These are phyloP conservation scores for Bufo gargarizans DNA, from an alignment of 2,113 vertebrate species.

Conservation along the genomic window DNA sequence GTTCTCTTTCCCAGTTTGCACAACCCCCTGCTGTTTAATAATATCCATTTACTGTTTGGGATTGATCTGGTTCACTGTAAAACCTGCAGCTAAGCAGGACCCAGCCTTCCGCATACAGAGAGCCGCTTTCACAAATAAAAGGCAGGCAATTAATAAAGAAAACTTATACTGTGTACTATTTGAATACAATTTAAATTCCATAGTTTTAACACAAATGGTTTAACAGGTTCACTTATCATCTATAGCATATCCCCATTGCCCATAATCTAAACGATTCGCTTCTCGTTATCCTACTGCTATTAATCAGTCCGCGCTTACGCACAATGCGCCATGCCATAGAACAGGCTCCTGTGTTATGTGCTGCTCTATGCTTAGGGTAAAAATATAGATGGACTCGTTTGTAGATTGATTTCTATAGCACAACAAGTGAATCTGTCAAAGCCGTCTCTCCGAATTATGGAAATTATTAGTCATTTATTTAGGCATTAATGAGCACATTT, in stretches of 20 bases:
- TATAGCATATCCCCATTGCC: background rate
- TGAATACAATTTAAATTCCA: slow-evolving; percentile 64
- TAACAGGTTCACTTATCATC: slow-evolving; percentile 6
- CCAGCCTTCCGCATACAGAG: slow-evolving; percentile 78
- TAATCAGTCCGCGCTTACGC: background rate
- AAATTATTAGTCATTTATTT: slow-evolving; percentile 15
- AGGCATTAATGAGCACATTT: background rate
- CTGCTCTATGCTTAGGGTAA: background rate
- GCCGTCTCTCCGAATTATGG: background rate
- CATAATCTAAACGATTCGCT: background rate
- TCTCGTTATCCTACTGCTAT: background rate
- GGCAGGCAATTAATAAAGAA: slow-evolving; percentile 82
- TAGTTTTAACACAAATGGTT: slow-evolving; percentile 29
- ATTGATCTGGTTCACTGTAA: slow-evolving; percentile 89
- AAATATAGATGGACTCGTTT: background rate
- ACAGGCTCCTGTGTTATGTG: background rate
- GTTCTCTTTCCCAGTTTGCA: slow-evolving; percentile 89
- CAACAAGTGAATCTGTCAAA: background rate
- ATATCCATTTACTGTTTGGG: slow-evolving; percentile 92
- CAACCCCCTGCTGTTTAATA: slow-evolving; percentile 95
- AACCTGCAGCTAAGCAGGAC: slow-evolving; percentile 80
- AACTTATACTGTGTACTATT: slow-evolving; percentile 71
- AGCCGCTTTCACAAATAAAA: slow-evolving; percentile 83
- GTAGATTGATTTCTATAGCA: background rate
- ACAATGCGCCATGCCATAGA: background rate